phyloP scores from a whole-genome alignment of 1,140 invertebrate species.

The Nasonia longicornis region DNA sequence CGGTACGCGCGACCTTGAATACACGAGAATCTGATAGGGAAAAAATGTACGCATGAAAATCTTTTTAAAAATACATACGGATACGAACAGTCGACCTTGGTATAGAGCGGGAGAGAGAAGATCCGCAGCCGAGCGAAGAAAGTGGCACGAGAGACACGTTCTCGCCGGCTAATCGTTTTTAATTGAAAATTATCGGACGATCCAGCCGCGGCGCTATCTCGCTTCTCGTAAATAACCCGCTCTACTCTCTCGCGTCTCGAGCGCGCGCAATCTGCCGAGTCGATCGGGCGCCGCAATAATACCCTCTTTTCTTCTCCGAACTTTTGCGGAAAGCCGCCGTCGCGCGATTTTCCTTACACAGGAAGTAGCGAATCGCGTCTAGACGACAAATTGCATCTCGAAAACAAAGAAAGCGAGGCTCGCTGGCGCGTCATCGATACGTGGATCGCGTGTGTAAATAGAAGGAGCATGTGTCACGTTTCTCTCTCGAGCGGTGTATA shows the following conservation, averaged over 20 bases:
- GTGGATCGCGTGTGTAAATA: constrained; percentile 30
- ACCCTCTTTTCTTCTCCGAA: not conserved
- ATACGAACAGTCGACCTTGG: too few relatives aligned
- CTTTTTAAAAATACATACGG: not conserved
- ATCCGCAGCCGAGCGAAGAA: too few relatives aligned
- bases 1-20: constrained; percentile 6
- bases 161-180: constrained; percentile 20
- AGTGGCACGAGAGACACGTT: not conserved
- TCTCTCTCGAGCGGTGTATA: not conserved
- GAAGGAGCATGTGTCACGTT: not conserved
- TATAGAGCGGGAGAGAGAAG: too few relatives aligned
- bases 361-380: not conserved
- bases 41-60: not conserved
- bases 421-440: constrained; percentile 24
- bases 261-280: constrained; percentile 14
- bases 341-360: not conserved
- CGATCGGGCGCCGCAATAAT: not conserved
- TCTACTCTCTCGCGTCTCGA: not conserved
- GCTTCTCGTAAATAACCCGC: constrained; percentile 19
- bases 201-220: not conserved
- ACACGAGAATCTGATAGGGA: not conserved
- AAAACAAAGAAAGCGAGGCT: constrained; percentile 9
- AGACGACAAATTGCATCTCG: not conserved
- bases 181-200: constrained; percentile 36
- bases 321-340: not conserved